phyloP scores from a whole-genome alignment of 1,140 invertebrate genomes.

The Radopholus similis region DNA sequence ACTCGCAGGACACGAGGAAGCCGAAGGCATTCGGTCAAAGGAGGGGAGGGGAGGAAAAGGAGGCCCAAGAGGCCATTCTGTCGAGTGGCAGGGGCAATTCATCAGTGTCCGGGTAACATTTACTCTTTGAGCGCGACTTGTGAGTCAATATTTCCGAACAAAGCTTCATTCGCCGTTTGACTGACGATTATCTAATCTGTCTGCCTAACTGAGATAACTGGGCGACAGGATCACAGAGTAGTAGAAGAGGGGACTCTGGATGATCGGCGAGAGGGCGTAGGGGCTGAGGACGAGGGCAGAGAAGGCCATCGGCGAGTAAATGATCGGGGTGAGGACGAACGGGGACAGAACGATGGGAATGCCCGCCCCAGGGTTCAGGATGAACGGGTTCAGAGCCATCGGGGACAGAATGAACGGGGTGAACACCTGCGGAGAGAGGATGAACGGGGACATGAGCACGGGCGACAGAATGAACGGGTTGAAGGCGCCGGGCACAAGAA shows the following conservation, averaged over 20 bases:
- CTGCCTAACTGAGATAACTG: slow-evolving; percentile 51
- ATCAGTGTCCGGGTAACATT: too few relatives aligned
- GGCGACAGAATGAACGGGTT: slow-evolving; percentile 36
- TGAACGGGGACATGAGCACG: slow-evolving; percentile 35
- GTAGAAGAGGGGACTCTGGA: slow-evolving; percentile 38
- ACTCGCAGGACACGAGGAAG: too few relatives aligned
- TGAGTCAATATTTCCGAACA: too few relatives aligned
- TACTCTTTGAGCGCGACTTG: too few relatives aligned
- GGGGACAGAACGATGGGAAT: slow-evolving; percentile 38
- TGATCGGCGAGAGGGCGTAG: slow-evolving; percentile 50
- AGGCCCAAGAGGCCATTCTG: too few relatives aligned
- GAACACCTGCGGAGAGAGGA: slow-evolving; percentile 44
- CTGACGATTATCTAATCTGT: too few relatives aligned
- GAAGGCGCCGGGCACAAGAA: slow-evolving; percentile 37
- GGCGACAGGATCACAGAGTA: slow-evolving; percentile 48
- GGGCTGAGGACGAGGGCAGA: slow-evolving; percentile 46
- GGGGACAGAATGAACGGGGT: slow-evolving; percentile 45
- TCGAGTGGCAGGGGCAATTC: too few relatives aligned
- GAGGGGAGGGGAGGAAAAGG: too few relatives aligned
- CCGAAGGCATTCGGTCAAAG: too few relatives aligned
- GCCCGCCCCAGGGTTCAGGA: slow-evolving; percentile 35
- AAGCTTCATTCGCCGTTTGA: too few relatives aligned
- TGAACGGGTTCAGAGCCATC: slow-evolving; percentile 34
- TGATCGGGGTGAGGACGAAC: slow-evolving; percentile 46
- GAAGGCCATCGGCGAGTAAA: slow-evolving; percentile 40